Conservation (phyloP, 2,797 vertebrate genomes). For the Huso huso region DNA sequence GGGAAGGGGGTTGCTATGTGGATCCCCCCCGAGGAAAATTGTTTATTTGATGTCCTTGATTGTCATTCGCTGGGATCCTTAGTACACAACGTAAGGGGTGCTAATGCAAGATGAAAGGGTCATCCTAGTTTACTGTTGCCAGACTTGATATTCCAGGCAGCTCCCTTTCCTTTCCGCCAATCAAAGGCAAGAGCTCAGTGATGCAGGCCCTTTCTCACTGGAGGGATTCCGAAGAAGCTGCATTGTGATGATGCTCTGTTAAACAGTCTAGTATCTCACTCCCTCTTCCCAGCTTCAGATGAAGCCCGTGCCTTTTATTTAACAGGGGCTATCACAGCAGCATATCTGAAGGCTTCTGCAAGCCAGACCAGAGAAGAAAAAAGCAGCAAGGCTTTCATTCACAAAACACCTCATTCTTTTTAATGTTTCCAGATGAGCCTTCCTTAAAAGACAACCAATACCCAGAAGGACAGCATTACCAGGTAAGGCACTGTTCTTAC, state of each 20-base stretch:
- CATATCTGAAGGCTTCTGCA: slow-evolving; percentile 46
- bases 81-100: slow-evolving; percentile 40
- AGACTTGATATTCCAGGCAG: slow-evolving; percentile 49
- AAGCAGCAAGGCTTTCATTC: slow-evolving; percentile 22
- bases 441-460: slow-evolving; percentile 35
- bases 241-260: slow-evolving; percentile 66
- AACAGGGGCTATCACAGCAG: slow-evolving; percentile 42
- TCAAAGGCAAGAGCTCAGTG: slow-evolving; percentile 62
- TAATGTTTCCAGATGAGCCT: slow-evolving; percentile 42
- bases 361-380: slow-evolving; percentile 40
- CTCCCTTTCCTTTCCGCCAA: slow-evolving; percentile 63
- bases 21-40: slow-evolving; percentile 21
- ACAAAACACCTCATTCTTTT: slow-evolving; percentile 37
- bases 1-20: slow-evolving; percentile 28
- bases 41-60: slow-evolving; percentile 42
- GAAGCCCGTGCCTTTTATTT: slow-evolving; percentile 27
- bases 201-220: slow-evolving; percentile 69
- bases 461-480: slow-evolving; percentile 35
- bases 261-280: slow-evolving; percentile 56
- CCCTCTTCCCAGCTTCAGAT: slow-evolving; percentile 26
- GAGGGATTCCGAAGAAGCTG: slow-evolving; percentile 85
- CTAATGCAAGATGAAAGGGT: slow-evolving; percentile 59
- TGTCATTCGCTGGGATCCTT: slow-evolving; percentile 41
- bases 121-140: slow-evolving; percentile 57
- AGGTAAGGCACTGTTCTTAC: slow-evolving; percentile 51